These are phyloP conservation scores for Eulacestoma nigropectus DNA, from an alignment of 2,113 vertebrate genomes.

Conservation along the genomic window DNA sequence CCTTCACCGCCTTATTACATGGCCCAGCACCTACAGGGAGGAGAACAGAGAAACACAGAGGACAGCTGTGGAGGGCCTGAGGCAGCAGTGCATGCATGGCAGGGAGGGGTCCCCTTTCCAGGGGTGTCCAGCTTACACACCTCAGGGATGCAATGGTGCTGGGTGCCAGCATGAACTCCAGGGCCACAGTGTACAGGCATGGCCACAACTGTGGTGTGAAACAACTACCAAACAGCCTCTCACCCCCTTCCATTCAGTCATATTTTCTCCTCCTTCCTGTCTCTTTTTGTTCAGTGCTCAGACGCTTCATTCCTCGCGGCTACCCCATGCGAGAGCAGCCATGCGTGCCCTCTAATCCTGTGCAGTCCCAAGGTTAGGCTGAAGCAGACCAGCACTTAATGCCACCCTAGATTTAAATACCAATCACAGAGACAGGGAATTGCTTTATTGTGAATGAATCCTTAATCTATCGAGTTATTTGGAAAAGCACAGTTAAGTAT, in stretches of 20 bases:
- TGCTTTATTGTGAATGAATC: not conserved
- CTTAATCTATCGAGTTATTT: not conserved
- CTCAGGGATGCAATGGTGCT: not conserved
- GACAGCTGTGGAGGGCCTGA: not conserved
- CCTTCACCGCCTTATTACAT: not conserved
- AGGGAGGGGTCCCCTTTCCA: not conserved
- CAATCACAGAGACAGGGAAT: not conserved
- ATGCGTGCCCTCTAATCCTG: not conserved
- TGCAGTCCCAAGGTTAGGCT: not conserved
- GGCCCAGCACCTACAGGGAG: not conserved
- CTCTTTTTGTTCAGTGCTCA: not conserved
- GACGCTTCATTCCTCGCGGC: not conserved
- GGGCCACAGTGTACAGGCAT: not conserved
- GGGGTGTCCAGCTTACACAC: not conserved
- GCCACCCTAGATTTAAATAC: not conserved
- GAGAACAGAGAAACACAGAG: not conserved
- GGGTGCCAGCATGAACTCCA: not conserved
- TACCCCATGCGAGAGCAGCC: not conserved
- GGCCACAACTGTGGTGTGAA: not conserved
- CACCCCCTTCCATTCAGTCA: not conserved
- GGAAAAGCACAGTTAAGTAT: not conserved
- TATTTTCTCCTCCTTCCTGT: not conserved
- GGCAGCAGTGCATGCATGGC: rapidly evolving
- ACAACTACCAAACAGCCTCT: not conserved
- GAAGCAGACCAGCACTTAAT: not conserved